Evolutionary conservation across 2,113 vertebrate species (phyloP), one percentile per base, ranked within the genome.

Genomic region (Passer domesticus): DNA sequence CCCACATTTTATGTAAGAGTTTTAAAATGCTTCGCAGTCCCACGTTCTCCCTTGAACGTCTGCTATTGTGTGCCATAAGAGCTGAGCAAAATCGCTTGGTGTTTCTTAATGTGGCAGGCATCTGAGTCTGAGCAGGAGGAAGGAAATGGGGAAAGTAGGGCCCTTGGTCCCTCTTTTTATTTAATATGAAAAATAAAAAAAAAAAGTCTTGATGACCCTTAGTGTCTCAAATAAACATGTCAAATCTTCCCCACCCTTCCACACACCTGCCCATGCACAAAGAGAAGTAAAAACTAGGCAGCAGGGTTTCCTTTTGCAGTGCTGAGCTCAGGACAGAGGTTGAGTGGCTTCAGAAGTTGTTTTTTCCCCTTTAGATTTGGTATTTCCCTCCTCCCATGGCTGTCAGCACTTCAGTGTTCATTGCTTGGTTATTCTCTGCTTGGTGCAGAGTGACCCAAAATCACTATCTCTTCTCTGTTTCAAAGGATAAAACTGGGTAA

Each of bases 1-100:
- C 78, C 75, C 43, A 58, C 84, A 28, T 87, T 92, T 95, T 87
- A 62, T 91, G 84, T 85, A 89, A 78, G 66, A 70, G 84, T 70
- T 92, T 93, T 86, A 75, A 93, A 90, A 74, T 94, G 46, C 81
- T 92, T 89, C 0, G 0, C 2, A 1, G 77, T 58, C 62, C 70
- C 59, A 80, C 4, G 1, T 92, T 86, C 73, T 92, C 63, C 63
- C 67, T 75, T 50, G 77, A 85, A 79, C 1, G 19, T 83, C 84
- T 92, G 70, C 46, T 91, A 47, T 46, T 86, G 72, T 77, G 55
- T 83, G 30, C 70, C 7, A 0, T 62, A 80, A 85, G 46, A 90
- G 75, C 63, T 76, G 58, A 85, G 87, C 3, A 2, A 77, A 90
- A 79, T 53, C 0, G 0, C 37, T 74, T 62, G 53, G 35, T 78